Conservation (phyloP, 2,888 invertebrate species). For the Aproaerema taeniolella region DNA sequence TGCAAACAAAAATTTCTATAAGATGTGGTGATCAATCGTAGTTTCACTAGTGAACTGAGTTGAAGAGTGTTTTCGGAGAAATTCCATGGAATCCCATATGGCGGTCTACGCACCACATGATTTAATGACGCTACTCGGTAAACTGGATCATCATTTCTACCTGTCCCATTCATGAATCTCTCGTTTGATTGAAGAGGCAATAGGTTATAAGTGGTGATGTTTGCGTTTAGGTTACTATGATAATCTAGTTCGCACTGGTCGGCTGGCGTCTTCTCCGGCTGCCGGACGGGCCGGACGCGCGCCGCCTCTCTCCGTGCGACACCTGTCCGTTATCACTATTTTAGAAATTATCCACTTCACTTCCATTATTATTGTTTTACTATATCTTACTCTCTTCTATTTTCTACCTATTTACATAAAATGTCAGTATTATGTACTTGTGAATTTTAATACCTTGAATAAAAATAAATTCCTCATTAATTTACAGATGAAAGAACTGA, state of each 20-base stretch:
- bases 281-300: slow-evolving; percentile 39
- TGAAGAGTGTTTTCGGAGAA: slow-evolving; percentile 68
- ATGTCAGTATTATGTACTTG: too few relatives aligned
- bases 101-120: slow-evolving; percentile 76
- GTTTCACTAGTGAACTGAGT: slow-evolving; percentile 57
- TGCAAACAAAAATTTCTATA: slow-evolving; percentile 29
- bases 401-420: too few relatives aligned
- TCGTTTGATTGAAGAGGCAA: slow-evolving; percentile 20
- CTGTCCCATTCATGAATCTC: slow-evolving; percentile 29
- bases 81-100: slow-evolving; percentile 77
- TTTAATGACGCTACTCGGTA: slow-evolving; percentile 65
- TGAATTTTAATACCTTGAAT: too few relatives aligned
- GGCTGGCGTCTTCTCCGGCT: slow-evolving; percentile 47
- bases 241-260: slow-evolving; percentile 49
- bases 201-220: slow-evolving; percentile 31
- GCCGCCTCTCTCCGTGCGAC: slow-evolving; percentile 8
- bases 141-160: slow-evolving; percentile 38
- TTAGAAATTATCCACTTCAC: neutral
- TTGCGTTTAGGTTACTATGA: slow-evolving; percentile 54
- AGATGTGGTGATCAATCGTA: slow-evolving; percentile 27
- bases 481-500: slow-evolving; percentile 65
- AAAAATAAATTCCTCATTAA: too few relatives aligned
- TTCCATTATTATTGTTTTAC: too few relatives aligned
- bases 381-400: too few relatives aligned
- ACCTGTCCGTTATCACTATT: slow-evolving; percentile 2